phyloP scores from a whole-genome alignment of 2,113 vertebrate genomes.

The Tenebrosternarchus preto region DNA sequence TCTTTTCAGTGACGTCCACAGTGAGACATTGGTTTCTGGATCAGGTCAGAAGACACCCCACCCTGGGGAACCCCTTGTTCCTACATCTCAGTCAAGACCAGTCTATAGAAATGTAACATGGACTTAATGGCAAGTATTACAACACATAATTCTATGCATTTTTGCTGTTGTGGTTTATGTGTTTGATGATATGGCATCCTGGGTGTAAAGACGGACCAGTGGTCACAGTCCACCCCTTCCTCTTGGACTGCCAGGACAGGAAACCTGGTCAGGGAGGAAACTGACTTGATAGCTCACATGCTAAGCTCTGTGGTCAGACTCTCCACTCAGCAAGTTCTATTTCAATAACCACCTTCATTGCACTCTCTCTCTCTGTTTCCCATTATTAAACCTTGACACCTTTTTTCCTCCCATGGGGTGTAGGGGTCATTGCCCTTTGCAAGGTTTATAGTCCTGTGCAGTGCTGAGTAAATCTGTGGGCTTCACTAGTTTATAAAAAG shows the following conservation, averaged over 20 bases:
- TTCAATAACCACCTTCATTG: slow-evolving; percentile 25
- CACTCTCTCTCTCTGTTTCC: slow-evolving; percentile 38
- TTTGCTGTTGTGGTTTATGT: not conserved
- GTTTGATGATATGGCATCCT: not conserved
- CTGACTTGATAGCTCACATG: slow-evolving; percentile 42
- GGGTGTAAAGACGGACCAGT: slow-evolving; percentile 22
- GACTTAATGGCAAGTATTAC: not conserved
- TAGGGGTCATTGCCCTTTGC: not conserved
- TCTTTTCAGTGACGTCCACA: slow-evolving; percentile 67
- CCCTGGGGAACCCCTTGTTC: slow-evolving; percentile 37
- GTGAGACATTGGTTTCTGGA: slow-evolving; percentile 69
- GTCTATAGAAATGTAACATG: slow-evolving; percentile 18
- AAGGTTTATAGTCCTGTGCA: slow-evolving; percentile 19
- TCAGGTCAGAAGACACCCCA: slow-evolving; percentile 60
- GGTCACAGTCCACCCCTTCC: slow-evolving; percentile 41
- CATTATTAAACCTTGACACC: slow-evolving; percentile 38
- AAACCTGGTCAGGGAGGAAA: slow-evolving; percentile 51
- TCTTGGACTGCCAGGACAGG: slow-evolving; percentile 26
- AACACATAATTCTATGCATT: not conserved
- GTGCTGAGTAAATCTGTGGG: not conserved
- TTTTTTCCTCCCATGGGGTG: slow-evolving; percentile 11
- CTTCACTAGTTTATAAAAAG: not conserved
- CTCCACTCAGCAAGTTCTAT: slow-evolving; percentile 45
- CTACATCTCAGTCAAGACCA: slow-evolving; percentile 15
- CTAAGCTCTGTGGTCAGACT: slow-evolving; percentile 31